These are phyloP conservation scores for Gryllus longicercus DNA, from an alignment of 2,888 invertebrate species.

Conservation along the genomic window DNA sequence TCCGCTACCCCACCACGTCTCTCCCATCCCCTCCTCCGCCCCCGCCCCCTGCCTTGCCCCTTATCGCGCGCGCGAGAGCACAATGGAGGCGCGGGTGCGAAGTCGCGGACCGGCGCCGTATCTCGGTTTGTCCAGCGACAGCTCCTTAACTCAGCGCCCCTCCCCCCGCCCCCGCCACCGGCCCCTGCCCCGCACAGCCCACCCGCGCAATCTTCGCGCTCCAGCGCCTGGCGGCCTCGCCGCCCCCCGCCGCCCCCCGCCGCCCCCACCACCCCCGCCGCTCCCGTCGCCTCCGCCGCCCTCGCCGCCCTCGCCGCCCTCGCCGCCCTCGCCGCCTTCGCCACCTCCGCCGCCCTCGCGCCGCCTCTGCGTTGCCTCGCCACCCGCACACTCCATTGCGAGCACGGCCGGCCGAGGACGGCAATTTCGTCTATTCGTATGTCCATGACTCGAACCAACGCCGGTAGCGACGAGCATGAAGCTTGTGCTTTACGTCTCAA, in stretches of 20 bases:
- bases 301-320: no score
- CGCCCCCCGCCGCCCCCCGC: background rate
- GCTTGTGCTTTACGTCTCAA: no score
- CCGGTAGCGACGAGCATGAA: no score
- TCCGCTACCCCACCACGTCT: background rate
- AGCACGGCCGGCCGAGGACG: no score
- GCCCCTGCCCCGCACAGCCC: background rate
- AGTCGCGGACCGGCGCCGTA: background rate
- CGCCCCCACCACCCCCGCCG: background rate
- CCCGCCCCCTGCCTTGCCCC: background rate
- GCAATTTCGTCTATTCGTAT: no score
- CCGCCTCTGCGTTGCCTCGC: no score
- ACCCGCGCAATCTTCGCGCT: background rate
- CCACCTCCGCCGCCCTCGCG: no score
- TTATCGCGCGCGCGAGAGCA: background rate
- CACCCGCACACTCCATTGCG: no score
- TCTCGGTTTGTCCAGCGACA: constrained; percentile 10
- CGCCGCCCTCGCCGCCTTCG: no score
- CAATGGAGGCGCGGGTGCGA: background rate
- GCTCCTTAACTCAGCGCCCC: background rate
- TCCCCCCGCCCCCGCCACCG: background rate
- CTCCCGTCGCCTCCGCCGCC: background rate
- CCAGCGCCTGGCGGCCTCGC: background rate
- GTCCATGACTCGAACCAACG: no score
- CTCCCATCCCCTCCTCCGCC: background rate